Evolutionary conservation across 2,113 vertebrate species (phyloP), one percentile per base, ranked within the genome.

Genomic region (Leuciscus idus): DNA sequence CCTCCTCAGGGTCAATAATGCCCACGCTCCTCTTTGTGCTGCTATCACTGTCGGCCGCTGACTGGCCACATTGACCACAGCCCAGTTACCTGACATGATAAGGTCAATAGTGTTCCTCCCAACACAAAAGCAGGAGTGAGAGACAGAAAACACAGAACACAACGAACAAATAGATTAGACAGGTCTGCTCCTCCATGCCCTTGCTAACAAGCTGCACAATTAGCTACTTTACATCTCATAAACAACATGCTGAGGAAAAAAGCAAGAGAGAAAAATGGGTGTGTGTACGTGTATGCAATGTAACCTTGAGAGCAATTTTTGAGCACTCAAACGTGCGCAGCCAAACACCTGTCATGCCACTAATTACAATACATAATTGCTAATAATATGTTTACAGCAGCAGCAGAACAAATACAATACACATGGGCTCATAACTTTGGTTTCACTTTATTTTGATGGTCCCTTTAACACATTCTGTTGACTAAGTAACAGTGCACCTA

Each of bases 201-300:
- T 81, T 64, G 59, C 79, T 81, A 81, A 81, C 79, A 81, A 81
- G 59, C 79, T 62, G 23, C 59, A 64, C 59, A 81, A 64, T 81
- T 81, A 81, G 59, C 59, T 28, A 26, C 61, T 46, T 81, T 81
- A 64, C 36, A 81, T 81, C 79, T 64, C n/a, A 81, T 62, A 64
- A 81, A 64, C 23, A 62, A 64, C 57, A 62, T 81, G 36, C 59
- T 46, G 7, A 39, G 7, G 1, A 57, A 77, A 77, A 78, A 57
- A 1, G 50, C 48, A 12, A 28, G 23, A 26, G 78, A 61, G 77
- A 39, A 39, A 57, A 79, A 61, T 17, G 21, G 21, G 33, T 61
- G 33, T 26, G 77, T 61, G n/a, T 64, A 28, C 59, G 46, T 62
- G n/a, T 26, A 17, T 46, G 33, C 23, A 43, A 15, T 2, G 57